Conservation (phyloP, 2,113 vertebrate genomes). For the Urocolius indicus region DNA sequence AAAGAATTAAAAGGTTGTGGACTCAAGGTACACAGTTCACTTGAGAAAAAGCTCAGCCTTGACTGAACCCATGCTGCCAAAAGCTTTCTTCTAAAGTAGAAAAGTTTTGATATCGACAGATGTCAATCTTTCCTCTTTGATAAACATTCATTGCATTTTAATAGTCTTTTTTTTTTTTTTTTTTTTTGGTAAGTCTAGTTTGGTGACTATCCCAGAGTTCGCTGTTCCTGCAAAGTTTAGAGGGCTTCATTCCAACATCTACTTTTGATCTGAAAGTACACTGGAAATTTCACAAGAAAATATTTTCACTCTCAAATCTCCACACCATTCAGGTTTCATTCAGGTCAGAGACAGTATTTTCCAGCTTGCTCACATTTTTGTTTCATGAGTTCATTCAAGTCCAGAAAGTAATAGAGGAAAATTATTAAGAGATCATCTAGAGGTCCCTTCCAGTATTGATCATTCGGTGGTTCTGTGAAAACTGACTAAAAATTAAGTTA, state of each 20-base stretch:
- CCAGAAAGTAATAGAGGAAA: not conserved
- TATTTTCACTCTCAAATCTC: not conserved
- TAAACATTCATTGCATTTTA: constrained; percentile 28
- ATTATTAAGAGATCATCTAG: not conserved
- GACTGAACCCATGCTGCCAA: not conserved
- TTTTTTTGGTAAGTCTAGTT: constrained; percentile 17
- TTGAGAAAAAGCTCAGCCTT: not conserved
- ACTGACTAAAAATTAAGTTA: not conserved
- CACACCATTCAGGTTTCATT: not conserved
- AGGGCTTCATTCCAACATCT: not conserved
- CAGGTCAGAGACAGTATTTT: not conserved
- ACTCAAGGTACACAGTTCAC: not conserved
- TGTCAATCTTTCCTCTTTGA: constrained; percentile 6
- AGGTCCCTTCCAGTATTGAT: not conserved
- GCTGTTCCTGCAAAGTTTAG: constrained; percentile 1
- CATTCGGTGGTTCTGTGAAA: not conserved
- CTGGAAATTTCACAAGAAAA: constrained; percentile 1
- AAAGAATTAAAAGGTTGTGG: not conserved
- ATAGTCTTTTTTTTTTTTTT: not conserved
- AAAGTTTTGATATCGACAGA: not conserved
- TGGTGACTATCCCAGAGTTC: constrained; percentile 11
- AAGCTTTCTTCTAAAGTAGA: not conserved
- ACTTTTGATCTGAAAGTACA: not conserved
- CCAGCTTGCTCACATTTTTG: not conserved
- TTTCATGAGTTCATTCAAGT: not conserved